Conservation (phyloP, 2,113 vertebrate genomes). For the Scophthalmus maximus region DNA sequence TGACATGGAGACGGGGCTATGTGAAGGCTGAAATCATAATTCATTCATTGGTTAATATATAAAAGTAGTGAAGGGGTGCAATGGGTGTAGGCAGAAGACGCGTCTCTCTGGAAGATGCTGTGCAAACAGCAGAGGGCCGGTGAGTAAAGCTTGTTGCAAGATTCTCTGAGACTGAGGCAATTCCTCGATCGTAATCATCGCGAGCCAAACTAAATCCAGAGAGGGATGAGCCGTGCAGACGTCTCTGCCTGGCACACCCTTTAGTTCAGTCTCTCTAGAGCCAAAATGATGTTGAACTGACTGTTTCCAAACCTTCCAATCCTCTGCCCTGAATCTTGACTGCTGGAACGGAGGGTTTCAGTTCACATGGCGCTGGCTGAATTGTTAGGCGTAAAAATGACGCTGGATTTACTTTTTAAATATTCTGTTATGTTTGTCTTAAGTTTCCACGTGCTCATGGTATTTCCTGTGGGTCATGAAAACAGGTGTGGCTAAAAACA, state of each 20-base stretch:
- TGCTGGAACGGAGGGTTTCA: background rate
- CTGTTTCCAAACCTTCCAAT: no score
- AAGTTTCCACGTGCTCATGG: no score
- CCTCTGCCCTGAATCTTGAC: background rate
- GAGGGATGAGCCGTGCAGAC: background rate
- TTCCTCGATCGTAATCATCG: background rate
- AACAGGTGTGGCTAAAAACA: background rate
- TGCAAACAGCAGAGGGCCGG: no score
- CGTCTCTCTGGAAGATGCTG: background rate
- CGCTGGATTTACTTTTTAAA: background rate
- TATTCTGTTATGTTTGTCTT: background rate
- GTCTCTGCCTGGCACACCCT: slow-evolving; percentile 33
- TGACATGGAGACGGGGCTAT: background rate
- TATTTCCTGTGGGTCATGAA: background rate
- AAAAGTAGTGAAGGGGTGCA: background rate
- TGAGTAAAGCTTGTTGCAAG: no score
- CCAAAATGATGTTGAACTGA: no score
- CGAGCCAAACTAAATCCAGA: slow-evolving; percentile 5
- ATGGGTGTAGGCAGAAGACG: background rate
- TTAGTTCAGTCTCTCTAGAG: no score
- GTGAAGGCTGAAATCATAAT: background rate
- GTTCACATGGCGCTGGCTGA: background rate
- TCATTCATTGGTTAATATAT: background rate
- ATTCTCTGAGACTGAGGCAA: background rate
- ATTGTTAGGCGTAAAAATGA: no score